Evolutionary conservation across 2,113 vertebrate genomes (phyloP), one percentile per base, ranked within the genome.

Genomic region (Carassius gibelio): DNA sequence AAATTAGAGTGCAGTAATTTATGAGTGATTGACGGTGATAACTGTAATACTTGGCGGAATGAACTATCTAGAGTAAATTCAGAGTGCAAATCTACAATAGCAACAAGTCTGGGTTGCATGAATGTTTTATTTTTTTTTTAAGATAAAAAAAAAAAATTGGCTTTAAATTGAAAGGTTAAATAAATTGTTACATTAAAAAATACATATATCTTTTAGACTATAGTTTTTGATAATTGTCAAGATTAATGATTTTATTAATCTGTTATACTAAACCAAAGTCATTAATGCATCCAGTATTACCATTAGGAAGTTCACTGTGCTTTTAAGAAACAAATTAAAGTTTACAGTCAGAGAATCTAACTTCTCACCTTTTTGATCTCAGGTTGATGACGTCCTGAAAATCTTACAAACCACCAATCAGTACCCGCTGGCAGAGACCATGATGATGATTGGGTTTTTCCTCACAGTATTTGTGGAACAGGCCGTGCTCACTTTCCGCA

Each of bases 381-480:
- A 99, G 98, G 95, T 97, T 10, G 82, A 75, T 0, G 91, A 92
- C 0, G 93, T 98, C 0, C 92, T 98, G 77, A 89, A 87, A 77
- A 88, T 93, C 19, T 89, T 94, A 10, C 94, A 96, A 3, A 80
- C 97, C 66, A 92, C 84, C 90, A 95, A 92, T 0, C 95, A 97
- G 75, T 99, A 97, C 88, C 98, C 97, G 0, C 87, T 98, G 92
- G 96, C 97, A 0, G 97, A 99, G 93, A 99, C 97, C 5, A 94
- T 96, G 90, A 91, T 98, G 95, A 93, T 99, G 93, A 59, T 98
- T 0, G 97, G 97, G 8, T 96, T 99, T 92, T 97, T 99, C 88
- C 52, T 98, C 72, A 97, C 96, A 0, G 94, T 99, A 5, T 96
- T 99, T 0, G 92, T 97, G 80, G 97, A 99, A 87, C 97, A 99